Conservation (phyloP, 1,140 invertebrate genomes). For the Drosophila littoralis region DNA sequence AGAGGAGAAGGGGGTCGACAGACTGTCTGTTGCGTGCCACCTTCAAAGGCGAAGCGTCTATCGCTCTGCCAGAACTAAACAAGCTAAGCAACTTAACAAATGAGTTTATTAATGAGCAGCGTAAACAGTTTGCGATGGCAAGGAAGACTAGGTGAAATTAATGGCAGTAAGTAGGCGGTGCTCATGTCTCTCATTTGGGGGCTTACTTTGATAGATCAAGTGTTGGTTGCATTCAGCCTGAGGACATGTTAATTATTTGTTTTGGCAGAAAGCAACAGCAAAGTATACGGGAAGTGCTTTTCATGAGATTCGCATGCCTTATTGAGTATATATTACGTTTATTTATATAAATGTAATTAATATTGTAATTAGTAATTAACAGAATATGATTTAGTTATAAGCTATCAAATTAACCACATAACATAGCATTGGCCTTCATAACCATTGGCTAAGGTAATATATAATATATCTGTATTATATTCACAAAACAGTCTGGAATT, state of each 20-base stretch:
- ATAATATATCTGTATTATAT: too few relatives aligned
- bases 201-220: conserved; percentile 7
- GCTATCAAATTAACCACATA: too few relatives aligned
- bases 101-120: conserved; percentile 78
- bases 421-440: too few relatives aligned
- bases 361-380: too few relatives aligned
- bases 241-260: conserved; percentile 33
- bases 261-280: too few relatives aligned
- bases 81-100: conserved; percentile 64
- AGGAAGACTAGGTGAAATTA: conserved; percentile 9
- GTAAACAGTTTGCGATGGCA: conserved; percentile 37
- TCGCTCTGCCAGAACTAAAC: conserved; percentile 8
- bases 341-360: too few relatives aligned
- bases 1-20: conserved; percentile 2
- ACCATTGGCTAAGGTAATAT: too few relatives aligned
- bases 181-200: neutral
- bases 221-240: neutral
- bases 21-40: conserved; percentile 46
- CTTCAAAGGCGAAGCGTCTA: conserved; percentile 16
- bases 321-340: too few relatives aligned
- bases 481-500: too few relatives aligned
- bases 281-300: too few relatives aligned
- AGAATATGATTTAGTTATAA: too few relatives aligned
- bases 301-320: too few relatives aligned
- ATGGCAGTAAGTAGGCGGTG: conserved; percentile 21